Percentiles rank a stretch among this genome's conserved stretches.
phyloP scores from a whole-genome alignment of 2,113 vertebrate species.

The Mastomys natalensis region DNA sequence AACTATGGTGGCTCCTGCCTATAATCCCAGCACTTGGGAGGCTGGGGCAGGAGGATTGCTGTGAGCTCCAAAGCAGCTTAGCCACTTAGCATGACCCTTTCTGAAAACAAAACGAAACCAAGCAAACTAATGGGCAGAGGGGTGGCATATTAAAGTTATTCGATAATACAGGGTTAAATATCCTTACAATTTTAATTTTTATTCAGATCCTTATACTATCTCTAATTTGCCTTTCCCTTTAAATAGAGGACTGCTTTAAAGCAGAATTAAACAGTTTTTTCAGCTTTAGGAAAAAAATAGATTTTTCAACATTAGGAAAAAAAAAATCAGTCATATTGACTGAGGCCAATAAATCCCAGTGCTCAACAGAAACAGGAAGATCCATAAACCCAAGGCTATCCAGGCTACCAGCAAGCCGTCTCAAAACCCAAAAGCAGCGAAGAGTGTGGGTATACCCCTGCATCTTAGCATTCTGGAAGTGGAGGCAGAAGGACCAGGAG shows the following conservation, averaged over 20 bases:
- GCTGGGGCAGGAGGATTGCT: neutral
- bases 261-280: conserved; percentile 21
- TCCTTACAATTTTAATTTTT: conserved; percentile 24
- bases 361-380: neutral
- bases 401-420: neutral
- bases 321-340: neutral
- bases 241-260: neutral
- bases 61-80: neutral
- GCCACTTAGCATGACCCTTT: neutral
- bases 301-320: neutral
- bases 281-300: neutral
- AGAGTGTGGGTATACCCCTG: neutral
- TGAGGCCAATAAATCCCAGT: neutral
- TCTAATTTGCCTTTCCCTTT: neutral
- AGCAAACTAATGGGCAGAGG: neutral
- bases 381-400: too few species aligned
- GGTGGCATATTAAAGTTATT: neutral
- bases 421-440: neutral
- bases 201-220: conserved; percentile 22
- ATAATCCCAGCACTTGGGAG: neutral
- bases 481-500: neutral
- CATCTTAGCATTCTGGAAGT: neutral
- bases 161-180: conserved; percentile 25
- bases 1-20: neutral
- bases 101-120: neutral